Evolutionary conservation across 2,888 invertebrate genomes (phyloP).

Genomic region (Caenorhabditis sp.): DNA sequence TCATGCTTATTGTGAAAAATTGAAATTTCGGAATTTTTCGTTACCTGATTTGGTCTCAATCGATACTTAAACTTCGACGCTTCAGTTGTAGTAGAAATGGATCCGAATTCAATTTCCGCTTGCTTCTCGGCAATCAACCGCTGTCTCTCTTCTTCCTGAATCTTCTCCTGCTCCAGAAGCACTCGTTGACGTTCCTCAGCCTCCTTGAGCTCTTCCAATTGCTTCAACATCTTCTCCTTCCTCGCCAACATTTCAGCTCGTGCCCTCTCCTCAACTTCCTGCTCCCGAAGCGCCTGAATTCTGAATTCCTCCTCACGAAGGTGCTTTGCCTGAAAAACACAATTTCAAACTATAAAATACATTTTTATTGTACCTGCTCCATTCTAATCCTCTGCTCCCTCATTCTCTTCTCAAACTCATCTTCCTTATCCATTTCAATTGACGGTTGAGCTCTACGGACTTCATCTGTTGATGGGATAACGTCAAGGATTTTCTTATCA

Average conservation of each 20-base stretch:
- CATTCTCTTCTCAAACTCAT: slow-evolving; percentile 57
- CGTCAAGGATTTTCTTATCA: not conserved
- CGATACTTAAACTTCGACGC: slow-evolving; percentile 63
- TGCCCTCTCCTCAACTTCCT: slow-evolving; percentile 53
- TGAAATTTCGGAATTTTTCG: not conserved
- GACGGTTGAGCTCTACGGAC: slow-evolving; percentile 44
- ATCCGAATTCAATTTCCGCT: slow-evolving; percentile 62
- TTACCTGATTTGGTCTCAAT: slow-evolving; percentile 71
- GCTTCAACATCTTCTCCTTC: slow-evolving; percentile 64
- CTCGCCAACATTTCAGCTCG: slow-evolving; percentile 54
- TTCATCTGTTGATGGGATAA: slow-evolving; percentile 15
- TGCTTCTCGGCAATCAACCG: slow-evolving; percentile 63
- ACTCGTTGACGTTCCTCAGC: slow-evolving; percentile 64
- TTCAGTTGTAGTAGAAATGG: slow-evolving; percentile 44
- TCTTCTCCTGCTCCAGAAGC: slow-evolving; percentile 51
- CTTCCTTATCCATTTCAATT: slow-evolving; percentile 21
- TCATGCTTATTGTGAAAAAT: too few relatives aligned
- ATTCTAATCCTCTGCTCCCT: slow-evolving; percentile 61
- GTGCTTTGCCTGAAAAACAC: slow-evolving; percentile 56
- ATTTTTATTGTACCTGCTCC: slow-evolving; percentile 42
- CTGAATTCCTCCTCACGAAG: slow-evolving; percentile 55
- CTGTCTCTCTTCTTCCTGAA: slow-evolving; percentile 49
- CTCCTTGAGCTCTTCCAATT: slow-evolving; percentile 68
- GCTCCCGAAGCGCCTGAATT: slow-evolving; percentile 47
- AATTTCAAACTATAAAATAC: not conserved